phyloP scores from a whole-genome alignment of 2,888 invertebrate genomes.

The Pristionchus maxplancki region DNA sequence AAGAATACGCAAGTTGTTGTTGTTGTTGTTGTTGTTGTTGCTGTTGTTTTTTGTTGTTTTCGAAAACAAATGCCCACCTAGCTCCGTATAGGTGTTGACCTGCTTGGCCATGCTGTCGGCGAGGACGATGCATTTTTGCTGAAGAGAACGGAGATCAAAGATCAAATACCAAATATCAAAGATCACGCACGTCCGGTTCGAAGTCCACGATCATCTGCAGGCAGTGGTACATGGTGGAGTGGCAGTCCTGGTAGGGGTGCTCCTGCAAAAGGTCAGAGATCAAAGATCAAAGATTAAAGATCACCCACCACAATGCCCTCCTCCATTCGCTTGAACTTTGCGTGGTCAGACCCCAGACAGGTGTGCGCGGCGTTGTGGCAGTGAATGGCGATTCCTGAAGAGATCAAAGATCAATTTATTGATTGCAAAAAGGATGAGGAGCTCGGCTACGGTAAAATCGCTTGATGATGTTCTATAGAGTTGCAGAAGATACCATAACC shows the following conservation, averaged over 20 bases:
- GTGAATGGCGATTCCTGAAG: background rate
- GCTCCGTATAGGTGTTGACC: background rate
- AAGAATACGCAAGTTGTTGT: too few species aligned
- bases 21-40: too few species aligned
- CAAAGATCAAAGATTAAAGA: background rate
- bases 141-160: background rate
- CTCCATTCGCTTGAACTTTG: background rate
- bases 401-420: background rate
- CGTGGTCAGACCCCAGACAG: background rate
- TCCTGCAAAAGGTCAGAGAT: background rate
- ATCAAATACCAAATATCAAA: background rate
- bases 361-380: background rate
- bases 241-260: background rate
- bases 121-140: background rate
- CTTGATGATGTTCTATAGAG: too few species aligned
- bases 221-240: background rate
- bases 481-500: too few species aligned
- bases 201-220: background rate
- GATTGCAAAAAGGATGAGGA: too few species aligned
- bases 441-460: too few species aligned
- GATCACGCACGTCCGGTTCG: background rate
- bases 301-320: background rate
- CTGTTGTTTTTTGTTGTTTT: too few species aligned
- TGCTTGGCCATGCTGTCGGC: background rate
- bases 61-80: background rate